Percentiles rank a stretch among this genome's conserved stretches.
These are phyloP conservation scores for Caenorhabditis sinica DNA, from an alignment of 2,888 invertebrate species.

Conservation along the genomic window DNA sequence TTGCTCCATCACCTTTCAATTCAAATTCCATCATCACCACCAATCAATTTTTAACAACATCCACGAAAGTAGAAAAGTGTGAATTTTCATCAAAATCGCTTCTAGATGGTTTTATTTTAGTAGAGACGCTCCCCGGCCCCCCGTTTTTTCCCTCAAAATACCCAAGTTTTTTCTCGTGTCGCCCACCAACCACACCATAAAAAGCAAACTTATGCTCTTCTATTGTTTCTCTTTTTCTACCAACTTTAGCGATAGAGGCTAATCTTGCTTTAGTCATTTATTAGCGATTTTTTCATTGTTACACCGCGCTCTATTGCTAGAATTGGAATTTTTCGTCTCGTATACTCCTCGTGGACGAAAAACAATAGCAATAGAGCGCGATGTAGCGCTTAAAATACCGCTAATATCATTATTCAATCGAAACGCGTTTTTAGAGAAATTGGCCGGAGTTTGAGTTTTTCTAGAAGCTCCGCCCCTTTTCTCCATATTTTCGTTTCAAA, in stretches of 20 bases:
- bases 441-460: slow-evolving; percentile 15
- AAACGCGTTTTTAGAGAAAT: no score
- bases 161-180: slow-evolving; percentile 39
- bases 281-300: not conserved
- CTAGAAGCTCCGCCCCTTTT: slow-evolving; percentile 16
- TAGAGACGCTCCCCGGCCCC: slow-evolving; percentile 53
- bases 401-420: no score
- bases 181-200: not conserved
- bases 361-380: no score
- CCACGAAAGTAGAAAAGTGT: slow-evolving; percentile 55
- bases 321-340: no score
- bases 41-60: slow-evolving; percentile 30
- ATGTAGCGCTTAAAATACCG: no score
- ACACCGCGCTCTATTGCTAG: no score
- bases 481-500: no score
- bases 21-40: slow-evolving; percentile 22
- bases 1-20: not conserved
- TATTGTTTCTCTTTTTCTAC: no score
- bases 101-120: slow-evolving; percentile 55
- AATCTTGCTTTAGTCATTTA: slow-evolving; percentile 15
- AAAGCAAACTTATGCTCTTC: slow-evolving; percentile 6
- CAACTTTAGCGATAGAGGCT: slow-evolving; percentile 11
- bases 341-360: no score
- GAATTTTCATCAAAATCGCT: slow-evolving; percentile 37
- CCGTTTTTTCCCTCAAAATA: slow-evolving; percentile 10